Conservation (phyloP, 2,888 invertebrate species). For the Polydrusus tereticollis region DNA sequence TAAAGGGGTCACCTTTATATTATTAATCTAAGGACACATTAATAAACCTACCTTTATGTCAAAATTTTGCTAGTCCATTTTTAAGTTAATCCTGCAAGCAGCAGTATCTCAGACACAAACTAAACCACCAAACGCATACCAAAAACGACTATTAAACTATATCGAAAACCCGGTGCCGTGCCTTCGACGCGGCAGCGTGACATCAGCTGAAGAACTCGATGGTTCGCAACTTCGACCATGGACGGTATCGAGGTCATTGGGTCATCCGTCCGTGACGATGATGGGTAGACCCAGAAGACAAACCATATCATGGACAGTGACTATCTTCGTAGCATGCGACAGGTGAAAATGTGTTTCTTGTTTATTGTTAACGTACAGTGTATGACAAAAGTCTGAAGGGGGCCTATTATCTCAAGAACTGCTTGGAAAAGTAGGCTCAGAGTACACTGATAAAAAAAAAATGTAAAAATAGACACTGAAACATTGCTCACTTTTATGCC, state of each 20-base stretch:
- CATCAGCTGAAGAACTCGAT: conserved; percentile 47
- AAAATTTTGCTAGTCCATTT: background rate
- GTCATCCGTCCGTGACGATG: conserved; percentile 65
- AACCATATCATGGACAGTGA: conserved; percentile 15
- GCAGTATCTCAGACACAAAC: background rate
- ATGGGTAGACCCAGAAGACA: conserved; percentile 43
- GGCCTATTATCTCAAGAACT: no score
- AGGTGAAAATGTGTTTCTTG: background rate
- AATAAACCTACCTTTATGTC: background rate
- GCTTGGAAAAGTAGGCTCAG: no score
- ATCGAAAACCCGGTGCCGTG: conserved; percentile 27
- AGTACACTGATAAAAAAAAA: no score
- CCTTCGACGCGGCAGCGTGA: conserved; percentile 35
- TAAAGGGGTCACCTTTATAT: no score
- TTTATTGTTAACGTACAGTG: background rate
- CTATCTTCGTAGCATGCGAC: background rate
- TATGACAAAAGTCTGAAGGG: no score
- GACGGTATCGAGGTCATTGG: conserved; percentile 63
- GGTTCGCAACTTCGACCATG: conserved; percentile 35
- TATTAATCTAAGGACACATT: no score
- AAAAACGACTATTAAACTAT: conserved; percentile 6
- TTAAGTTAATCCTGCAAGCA: background rate
- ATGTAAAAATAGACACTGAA: no score
- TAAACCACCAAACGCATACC: background rate
- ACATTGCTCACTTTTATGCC: no score